phyloP scores from a whole-genome alignment of 2,888 invertebrate species.

The Cephus pygmeus region DNA sequence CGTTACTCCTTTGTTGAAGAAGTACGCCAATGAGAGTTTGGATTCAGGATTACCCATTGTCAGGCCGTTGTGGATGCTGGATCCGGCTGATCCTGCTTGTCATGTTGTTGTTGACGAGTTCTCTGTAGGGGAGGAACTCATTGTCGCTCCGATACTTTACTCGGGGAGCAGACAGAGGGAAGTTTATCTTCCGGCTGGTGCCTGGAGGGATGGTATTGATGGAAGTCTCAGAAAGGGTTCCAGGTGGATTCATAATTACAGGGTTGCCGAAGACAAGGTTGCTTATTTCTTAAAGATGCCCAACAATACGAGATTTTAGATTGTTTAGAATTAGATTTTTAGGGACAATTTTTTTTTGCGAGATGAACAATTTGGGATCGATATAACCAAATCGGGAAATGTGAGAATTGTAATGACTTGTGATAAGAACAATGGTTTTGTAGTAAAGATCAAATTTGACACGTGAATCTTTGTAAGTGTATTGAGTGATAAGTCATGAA shows the following conservation, averaged over 20 bases:
- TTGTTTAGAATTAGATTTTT: neutral
- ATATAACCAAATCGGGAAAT: neutral
- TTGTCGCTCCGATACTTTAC: conserved; percentile 88
- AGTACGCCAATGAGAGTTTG: conserved; percentile 81
- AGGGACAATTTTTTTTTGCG: neutral
- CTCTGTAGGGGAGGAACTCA: conserved; percentile 87
- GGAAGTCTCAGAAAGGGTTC: conserved; percentile 87
- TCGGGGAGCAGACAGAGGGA: conserved; percentile 78
- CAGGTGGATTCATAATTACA: conserved; percentile 90
- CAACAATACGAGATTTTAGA: conserved; percentile 82
- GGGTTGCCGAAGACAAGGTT: conserved; percentile 81
- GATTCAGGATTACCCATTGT: conserved; percentile 87
- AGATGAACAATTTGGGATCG: neutral
- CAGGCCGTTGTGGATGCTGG: conserved; percentile 90
- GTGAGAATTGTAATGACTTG: neutral
- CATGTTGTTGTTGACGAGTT: conserved; percentile 86
- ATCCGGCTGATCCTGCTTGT: conserved; percentile 82
- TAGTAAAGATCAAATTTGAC: neutral
- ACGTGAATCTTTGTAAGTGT: neutral
- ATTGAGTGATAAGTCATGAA: neutral
- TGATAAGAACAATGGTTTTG: neutral
- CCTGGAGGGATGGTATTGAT: conserved; percentile 93
- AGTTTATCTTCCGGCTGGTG: conserved; percentile 90
- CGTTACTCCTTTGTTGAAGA: conserved; percentile 80
- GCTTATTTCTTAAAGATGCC: conserved; percentile 88